Percentiles rank a stretch among this genome's conserved stretches.
These are phyloP conservation scores for Apantesis nais DNA, from an alignment of 2,888 invertebrate species.

Conservation along the genomic window DNA sequence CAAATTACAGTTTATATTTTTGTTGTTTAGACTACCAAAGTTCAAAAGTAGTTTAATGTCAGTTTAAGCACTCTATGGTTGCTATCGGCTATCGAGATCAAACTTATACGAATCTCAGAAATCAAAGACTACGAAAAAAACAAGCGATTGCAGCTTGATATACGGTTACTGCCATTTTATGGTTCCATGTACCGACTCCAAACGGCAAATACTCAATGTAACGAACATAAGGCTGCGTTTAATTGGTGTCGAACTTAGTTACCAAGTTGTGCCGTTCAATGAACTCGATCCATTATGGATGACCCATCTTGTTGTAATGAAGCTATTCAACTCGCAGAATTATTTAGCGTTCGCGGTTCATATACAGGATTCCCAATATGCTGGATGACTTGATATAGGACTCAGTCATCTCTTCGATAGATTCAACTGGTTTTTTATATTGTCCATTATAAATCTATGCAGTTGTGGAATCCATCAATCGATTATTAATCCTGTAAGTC, in stretches of 20 bases:
- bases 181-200: conserved; percentile 34
- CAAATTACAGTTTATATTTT: not conserved
- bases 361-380: conserved; percentile 21
- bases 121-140: not conserved
- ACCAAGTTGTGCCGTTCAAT: conserved; percentile 53
- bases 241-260: conserved; percentile 71
- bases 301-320: conserved; percentile 68
- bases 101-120: not conserved
- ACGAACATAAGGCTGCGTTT: conserved; percentile 62
- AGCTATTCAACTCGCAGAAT: conserved; percentile 64
- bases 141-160: not conserved
- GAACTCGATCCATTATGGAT: conserved; percentile 69
- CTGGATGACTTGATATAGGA: not conserved
- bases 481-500: not conserved
- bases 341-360: conserved; percentile 43
- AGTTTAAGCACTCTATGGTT: not conserved
- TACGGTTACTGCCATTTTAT: not conserved
- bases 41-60: not conserved
- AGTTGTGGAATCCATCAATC: not conserved
- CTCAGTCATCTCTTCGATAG: not conserved
- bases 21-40: not conserved
- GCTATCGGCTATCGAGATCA: not conserved
- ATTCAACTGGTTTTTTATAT: not conserved
- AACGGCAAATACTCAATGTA: conserved; percentile 33
- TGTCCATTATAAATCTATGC: not conserved